Evolutionary conservation across 2,888 invertebrate species (phyloP).

Genomic region (Heteropelma amictum): DNA sequence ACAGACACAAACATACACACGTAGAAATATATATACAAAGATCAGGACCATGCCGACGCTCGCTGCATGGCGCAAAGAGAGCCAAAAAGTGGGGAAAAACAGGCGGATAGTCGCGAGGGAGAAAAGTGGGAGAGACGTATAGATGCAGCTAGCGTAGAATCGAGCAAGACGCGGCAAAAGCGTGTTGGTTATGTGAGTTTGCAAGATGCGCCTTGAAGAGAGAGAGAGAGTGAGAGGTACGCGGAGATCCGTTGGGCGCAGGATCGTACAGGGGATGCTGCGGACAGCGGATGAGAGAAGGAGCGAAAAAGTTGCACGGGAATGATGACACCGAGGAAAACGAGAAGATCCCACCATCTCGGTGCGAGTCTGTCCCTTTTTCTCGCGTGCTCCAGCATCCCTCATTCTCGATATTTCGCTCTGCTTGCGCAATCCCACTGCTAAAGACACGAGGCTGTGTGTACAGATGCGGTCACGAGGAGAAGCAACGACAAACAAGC

Average conservation of each 20-base stretch:
- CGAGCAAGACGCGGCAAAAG: slow-evolving; percentile 24
- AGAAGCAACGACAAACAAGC: slow-evolving; percentile 6
- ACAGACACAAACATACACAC: background rate
- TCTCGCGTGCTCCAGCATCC: background rate
- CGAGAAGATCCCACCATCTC: slow-evolving; percentile 56
- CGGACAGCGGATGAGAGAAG: no score
- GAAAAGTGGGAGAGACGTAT: slow-evolving; percentile 10
- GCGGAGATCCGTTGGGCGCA: no score
- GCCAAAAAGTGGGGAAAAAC: slow-evolving; percentile 39
- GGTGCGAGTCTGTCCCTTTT: background rate
- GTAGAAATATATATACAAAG: slow-evolving; percentile 1
- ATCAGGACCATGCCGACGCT: slow-evolving; percentile 30
- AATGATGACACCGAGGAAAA: slow-evolving; percentile 45
- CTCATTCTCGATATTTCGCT: background rate
- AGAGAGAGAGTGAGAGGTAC: background rate
- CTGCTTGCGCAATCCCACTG: slow-evolving; percentile 2
- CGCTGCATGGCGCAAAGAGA: slow-evolving; percentile 13
- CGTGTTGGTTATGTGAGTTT: slow-evolving; percentile 19
- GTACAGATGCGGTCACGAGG: background rate
- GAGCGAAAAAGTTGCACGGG: background rate
- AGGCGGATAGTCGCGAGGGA: slow-evolving; percentile 4
- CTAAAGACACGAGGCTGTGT: slow-evolving; percentile 4
- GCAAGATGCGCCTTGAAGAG: background rate
- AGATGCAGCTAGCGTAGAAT: slow-evolving; percentile 55
- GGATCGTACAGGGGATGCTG: no score